Evolutionary conservation across 2,888 invertebrate species (phyloP).

Genomic region (Scaptodrosophila latifasciaeformis): DNA sequence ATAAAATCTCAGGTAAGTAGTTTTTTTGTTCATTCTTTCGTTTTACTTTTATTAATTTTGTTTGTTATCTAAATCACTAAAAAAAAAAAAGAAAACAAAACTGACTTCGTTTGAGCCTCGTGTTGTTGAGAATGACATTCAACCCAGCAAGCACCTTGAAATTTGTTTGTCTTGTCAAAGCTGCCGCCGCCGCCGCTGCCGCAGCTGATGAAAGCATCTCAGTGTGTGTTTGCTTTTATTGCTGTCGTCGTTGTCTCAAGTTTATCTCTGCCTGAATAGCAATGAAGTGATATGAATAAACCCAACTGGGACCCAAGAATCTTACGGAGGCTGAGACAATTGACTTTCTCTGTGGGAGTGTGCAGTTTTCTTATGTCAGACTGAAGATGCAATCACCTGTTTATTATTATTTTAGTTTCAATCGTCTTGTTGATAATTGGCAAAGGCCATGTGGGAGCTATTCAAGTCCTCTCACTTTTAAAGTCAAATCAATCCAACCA

Average conservation of each 20-base stretch:
- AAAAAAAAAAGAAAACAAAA: too few species aligned
- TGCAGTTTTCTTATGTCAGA: neutral
- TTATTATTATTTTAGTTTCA: too few species aligned
- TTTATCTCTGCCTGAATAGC: conserved; percentile 52
- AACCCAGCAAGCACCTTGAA: conserved; percentile 26
- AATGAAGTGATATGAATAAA: conserved; percentile 41
- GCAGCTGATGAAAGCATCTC: too few species aligned
- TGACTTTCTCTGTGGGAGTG: conserved; percentile 2
- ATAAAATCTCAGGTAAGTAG: neutral
- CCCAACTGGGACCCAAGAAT: too few species aligned
- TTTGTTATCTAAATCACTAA: conserved; percentile 53
- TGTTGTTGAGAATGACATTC: conserved; percentile 29
- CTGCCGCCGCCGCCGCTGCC: too few species aligned
- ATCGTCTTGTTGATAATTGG: too few species aligned
- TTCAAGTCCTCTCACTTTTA: too few species aligned
- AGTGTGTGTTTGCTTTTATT: conserved; percentile 38
- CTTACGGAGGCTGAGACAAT: too few species aligned
- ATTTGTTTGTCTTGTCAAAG: conserved; percentile 24
- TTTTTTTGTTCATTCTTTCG: too few species aligned
- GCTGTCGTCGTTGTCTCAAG: conserved; percentile 46
- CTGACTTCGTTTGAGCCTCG: conserved; percentile 28
- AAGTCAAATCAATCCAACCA: too few species aligned
- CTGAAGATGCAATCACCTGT: too few species aligned
- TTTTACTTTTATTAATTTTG: conserved; percentile 7
- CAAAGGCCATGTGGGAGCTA: too few species aligned